A percentile compares a stretch with the other conserved stretches of the same genome.
These are phyloP conservation scores for Calyptomena viridis DNA, from an alignment of 2,113 vertebrate species.

Conservation along the genomic window DNA sequence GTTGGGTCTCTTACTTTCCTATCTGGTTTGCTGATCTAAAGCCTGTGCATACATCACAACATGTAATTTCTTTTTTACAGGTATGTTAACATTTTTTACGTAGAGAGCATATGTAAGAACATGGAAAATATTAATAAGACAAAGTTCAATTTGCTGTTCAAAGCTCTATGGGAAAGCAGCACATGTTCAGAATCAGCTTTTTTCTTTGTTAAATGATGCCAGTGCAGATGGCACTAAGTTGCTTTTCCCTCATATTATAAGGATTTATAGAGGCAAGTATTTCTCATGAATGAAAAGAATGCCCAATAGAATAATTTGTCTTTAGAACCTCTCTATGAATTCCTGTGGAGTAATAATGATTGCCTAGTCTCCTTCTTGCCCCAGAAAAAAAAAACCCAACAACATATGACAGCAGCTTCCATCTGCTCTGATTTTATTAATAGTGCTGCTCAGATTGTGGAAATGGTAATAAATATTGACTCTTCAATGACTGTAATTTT, in stretches of 20 bases:
- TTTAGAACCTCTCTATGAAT: neutral
- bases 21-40: neutral
- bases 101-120: neutral
- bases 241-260: neutral
- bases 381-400: neutral
- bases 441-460: neutral
- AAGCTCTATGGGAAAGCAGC: neutral
- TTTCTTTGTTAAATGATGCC: neutral
- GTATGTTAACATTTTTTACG: neutral
- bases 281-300: neutral
- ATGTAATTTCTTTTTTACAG: neutral
- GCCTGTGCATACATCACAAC: fast-evolving
- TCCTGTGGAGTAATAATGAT: neutral
- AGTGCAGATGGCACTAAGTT: neutral
- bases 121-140: neutral
- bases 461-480: slow-evolving; percentile 3
- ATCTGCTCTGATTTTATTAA: slow-evolving; percentile 29
- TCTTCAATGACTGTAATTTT: neutral
- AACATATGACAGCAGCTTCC: neutral
- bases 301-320: neutral
- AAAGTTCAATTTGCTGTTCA: neutral
- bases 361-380: neutral
- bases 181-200: neutral
- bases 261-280: neutral
- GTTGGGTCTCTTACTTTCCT: neutral